phyloP scores from a whole-genome alignment of 2,797 vertebrate genomes.

The Melopsittacus undulatus region DNA sequence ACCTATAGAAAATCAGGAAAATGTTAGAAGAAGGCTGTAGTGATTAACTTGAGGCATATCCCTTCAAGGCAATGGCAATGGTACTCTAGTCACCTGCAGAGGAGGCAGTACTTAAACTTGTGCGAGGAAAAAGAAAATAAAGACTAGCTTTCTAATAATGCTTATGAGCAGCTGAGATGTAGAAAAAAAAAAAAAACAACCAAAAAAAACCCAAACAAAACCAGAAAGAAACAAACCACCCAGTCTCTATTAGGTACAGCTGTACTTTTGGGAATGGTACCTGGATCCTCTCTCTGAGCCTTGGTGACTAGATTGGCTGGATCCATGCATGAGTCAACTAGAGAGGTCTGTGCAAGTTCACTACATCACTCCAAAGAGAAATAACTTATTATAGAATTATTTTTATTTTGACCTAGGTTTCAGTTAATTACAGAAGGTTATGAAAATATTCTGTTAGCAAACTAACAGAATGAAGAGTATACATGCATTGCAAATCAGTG shows the following conservation, averaged over 20 bases:
- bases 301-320: not conserved
- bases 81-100: not conserved
- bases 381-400: not conserved
- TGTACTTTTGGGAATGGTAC: not conserved
- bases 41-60: not conserved
- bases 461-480: not conserved
- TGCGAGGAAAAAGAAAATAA: not conserved
- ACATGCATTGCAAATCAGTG: accelerated
- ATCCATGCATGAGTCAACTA: not conserved
- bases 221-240: not conserved
- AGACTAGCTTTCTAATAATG: not conserved
- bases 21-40: not conserved
- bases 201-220: not conserved
- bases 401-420: not conserved
- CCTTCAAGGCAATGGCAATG: not conserved
- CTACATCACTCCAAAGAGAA: not conserved
- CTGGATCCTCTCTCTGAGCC: not conserved
- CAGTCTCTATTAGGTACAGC: accelerated
- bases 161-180: not conserved
- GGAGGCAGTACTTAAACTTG: not conserved
- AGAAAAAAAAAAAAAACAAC: not conserved
- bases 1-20: not conserved
- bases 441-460: not conserved
- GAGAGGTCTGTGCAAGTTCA: not conserved
- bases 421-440: not conserved